These are phyloP conservation scores for Portunus trituberculatus DNA, from an alignment of 1,140 invertebrate genomes.

Conservation along the genomic window DNA sequence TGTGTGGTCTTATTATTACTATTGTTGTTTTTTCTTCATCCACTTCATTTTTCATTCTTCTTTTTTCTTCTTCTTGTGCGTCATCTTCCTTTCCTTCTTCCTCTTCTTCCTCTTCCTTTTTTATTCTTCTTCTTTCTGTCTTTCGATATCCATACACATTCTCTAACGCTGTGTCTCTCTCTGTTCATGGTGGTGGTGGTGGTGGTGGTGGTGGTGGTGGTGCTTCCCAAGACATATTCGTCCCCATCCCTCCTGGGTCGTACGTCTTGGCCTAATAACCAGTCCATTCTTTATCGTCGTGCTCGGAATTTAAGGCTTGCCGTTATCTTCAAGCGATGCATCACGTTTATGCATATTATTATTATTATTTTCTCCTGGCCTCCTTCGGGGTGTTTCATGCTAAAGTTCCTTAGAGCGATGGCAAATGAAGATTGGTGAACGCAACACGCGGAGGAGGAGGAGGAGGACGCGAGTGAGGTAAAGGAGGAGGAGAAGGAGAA, in stretches of 20 bases:
- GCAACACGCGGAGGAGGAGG: neutral
- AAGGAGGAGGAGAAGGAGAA: neutral
- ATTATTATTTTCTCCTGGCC: neutral
- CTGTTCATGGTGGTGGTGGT: neutral
- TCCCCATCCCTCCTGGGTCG: neutral
- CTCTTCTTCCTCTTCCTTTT: neutral
- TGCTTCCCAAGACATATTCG: neutral
- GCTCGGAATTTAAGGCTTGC: conserved; percentile 25
- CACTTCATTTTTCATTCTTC: too few relatives aligned
- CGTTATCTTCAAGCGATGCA: conserved; percentile 43
- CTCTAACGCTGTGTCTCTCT: neutral
- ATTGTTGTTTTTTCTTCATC: too few relatives aligned
- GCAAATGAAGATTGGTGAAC: too few relatives aligned
- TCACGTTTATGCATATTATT: conserved; percentile 54
- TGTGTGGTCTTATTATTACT: too few relatives aligned
- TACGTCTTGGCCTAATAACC: conserved; percentile 41
- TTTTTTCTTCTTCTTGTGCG: too few relatives aligned
- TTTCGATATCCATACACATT: neutral
- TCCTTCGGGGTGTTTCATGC: too few relatives aligned
- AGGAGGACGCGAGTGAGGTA: neutral
- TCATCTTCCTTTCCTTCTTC: too few relatives aligned
- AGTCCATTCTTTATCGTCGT: neutral
- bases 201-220: too few relatives aligned
- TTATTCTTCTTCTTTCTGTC: too few relatives aligned
- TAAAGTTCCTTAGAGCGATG: too few relatives aligned